phyloP scores from a whole-genome alignment of 1,140 invertebrate genomes.

The Brachionus angularis region DNA sequence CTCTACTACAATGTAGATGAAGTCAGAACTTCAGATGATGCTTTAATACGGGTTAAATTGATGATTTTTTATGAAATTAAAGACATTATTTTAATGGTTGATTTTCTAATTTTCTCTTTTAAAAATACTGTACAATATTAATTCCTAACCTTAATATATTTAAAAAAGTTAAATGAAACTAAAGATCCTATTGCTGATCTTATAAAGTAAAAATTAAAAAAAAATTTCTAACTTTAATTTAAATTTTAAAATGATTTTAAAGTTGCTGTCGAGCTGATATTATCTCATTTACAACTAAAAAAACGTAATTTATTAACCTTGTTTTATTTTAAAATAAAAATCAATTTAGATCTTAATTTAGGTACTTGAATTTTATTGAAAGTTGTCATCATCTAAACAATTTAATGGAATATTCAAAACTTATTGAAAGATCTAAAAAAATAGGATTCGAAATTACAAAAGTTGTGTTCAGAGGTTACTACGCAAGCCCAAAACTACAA shows the following conservation, averaged over 20 bases:
- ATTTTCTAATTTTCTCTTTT: no score
- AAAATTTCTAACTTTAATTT: not conserved
- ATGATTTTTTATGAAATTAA: conserved; percentile 57
- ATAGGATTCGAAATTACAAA: conserved; percentile 54
- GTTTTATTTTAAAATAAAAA: not conserved
- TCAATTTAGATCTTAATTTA: conserved; percentile 42
- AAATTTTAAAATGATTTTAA: not conserved
- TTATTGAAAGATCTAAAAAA: conserved; percentile 49
- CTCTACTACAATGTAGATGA: conserved; percentile 58
- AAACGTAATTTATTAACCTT: conserved; percentile 50
- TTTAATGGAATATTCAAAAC: conserved; percentile 49
- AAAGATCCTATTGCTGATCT: conserved; percentile 56
- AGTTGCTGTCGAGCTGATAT: conserved; percentile 55
- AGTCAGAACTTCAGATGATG: conserved; percentile 54
- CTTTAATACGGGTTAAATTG: conserved; percentile 53
- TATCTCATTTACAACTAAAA: conserved; percentile 51
- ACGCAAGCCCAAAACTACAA: conserved; percentile 53
- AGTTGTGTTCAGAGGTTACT: conserved; percentile 55
- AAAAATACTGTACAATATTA: not conserved
- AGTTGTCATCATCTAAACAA: conserved; percentile 52
- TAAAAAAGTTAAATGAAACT: conserved; percentile 52
- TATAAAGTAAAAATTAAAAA: conserved; percentile 51
- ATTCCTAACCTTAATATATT: not conserved
- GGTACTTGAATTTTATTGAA: conserved; percentile 56
- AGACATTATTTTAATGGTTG: conserved; percentile 54